phyloP scores from a whole-genome alignment of 2,888 invertebrate species.

The Uloborus plumipes region DNA sequence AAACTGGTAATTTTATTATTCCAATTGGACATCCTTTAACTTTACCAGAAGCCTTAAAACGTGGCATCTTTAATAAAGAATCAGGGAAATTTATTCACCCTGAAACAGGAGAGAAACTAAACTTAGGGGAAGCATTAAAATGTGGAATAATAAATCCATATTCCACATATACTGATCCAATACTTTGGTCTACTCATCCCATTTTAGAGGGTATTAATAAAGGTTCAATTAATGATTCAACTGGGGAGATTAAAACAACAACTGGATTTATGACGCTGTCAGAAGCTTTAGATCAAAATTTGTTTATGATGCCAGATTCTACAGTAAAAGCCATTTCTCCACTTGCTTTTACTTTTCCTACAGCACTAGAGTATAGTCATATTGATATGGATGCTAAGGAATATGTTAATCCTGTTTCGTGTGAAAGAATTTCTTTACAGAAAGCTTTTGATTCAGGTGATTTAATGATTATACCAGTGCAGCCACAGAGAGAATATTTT shows the following conservation, averaged over 20 bases:
- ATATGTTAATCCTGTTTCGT: constrained; percentile 72
- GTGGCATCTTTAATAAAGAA: constrained; percentile 84
- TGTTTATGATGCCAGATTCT: constrained; percentile 17
- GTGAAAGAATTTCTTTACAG: constrained; percentile 71
- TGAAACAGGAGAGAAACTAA: constrained; percentile 84
- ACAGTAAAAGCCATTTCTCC: constrained; percentile 67
- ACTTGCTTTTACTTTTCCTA: constrained; percentile 71
- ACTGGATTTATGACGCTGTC: constrained; percentile 57
- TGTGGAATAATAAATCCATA: constrained; percentile 79
- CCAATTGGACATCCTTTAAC: constrained; percentile 85
- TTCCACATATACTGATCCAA: constrained; percentile 78
- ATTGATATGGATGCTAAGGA: constrained; percentile 72
- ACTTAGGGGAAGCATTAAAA: constrained; percentile 84
- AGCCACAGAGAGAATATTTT: constrained; percentile 79
- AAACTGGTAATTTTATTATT: constrained; percentile 80
- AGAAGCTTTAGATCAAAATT: constrained; percentile 64
- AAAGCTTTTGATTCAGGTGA: constrained; percentile 67
- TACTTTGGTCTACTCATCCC: constrained; percentile 79
- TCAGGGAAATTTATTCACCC: constrained; percentile 86
- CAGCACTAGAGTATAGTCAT: constrained; percentile 71
- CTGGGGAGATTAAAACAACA: constrained; percentile 68
- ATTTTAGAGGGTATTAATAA: constrained; percentile 77
- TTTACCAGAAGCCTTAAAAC: constrained; percentile 85
- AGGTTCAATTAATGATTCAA: constrained; percentile 70
- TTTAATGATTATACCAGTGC: constrained; percentile 72